Percentiles rank a stretch among this genome's conserved stretches.
phyloP scores from a whole-genome alignment of 1,140 invertebrate genomes.

The Drosophila repleta region DNA sequence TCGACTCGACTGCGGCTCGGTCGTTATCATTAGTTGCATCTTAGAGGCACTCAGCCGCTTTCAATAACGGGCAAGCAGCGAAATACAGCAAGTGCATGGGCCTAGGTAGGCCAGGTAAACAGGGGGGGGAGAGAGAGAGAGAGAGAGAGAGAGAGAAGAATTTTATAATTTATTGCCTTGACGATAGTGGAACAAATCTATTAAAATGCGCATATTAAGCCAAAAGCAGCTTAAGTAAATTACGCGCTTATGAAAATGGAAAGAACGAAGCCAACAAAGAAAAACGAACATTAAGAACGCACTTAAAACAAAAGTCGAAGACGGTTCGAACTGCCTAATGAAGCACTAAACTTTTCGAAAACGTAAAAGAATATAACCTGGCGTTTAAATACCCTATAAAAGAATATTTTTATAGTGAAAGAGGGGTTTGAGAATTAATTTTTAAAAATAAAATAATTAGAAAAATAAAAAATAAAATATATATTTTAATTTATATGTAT shows the following conservation, averaged over 20 bases:
- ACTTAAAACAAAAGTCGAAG: slow-evolving; percentile 63
- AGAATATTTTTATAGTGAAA: too few species aligned
- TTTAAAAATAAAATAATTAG: too few species aligned
- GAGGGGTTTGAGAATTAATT: too few species aligned
- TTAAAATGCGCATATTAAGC: slow-evolving; percentile 83
- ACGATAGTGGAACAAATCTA: slow-evolving; percentile 83
- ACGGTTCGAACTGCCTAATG: slow-evolving; percentile 70
- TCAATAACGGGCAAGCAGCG: slow-evolving; percentile 45
- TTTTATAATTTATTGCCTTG: slow-evolving; percentile 83
- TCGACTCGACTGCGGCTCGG: slow-evolving; percentile 28
- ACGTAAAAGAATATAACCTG: slow-evolving; percentile 27
- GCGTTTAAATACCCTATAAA: slow-evolving; percentile 16
- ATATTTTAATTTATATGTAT: too few species aligned
- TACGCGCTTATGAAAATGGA: slow-evolving; percentile 72
- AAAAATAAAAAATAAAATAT: too few species aligned
- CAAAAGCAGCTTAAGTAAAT: slow-evolving; percentile 82
- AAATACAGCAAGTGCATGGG: slow-evolving; percentile 27
- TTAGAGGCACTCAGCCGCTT: slow-evolving; percentile 79
- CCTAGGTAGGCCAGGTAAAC: neutral
- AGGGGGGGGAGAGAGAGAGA: neutral
- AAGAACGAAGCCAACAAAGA: slow-evolving; percentile 29
- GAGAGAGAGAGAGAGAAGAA: slow-evolving; percentile 21
- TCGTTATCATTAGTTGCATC: slow-evolving; percentile 82
- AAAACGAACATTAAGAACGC: slow-evolving; percentile 33
- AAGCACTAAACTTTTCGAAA: slow-evolving; percentile 68